Percentiles rank a stretch among this genome's conserved stretches.
These are phyloP conservation scores for Trissoscelio sp. DNA, from an alignment of 2,888 invertebrate genomes.

Conservation along the genomic window DNA sequence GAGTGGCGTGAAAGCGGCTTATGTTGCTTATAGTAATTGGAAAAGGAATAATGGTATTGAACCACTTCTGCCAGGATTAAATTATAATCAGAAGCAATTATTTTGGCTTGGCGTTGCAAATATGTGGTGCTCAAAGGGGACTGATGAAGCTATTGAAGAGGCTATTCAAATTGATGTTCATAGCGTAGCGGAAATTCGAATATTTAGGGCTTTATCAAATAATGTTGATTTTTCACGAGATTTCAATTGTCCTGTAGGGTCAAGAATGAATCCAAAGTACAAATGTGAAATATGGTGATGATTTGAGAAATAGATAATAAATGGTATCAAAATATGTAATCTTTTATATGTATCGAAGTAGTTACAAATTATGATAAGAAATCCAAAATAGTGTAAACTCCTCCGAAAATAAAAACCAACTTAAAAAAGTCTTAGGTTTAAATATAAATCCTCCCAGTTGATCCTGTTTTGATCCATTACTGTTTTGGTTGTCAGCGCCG, in stretches of 20 bases:
- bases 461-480: too few species aligned
- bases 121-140: constrained; percentile 86
- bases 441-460: too few species aligned
- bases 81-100: constrained; percentile 86
- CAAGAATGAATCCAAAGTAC: constrained; percentile 86
- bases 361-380: too few species aligned
- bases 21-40: constrained; percentile 92
- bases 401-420: too few species aligned
- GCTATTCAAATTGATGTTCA: not conserved
- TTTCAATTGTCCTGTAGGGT: constrained; percentile 84
- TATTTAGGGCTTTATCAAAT: constrained; percentile 81
- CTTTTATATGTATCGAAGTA: too few species aligned
- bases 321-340: too few species aligned
- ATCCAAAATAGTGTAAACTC: too few species aligned
- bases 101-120: constrained; percentile 82
- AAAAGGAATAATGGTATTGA: constrained; percentile 87
- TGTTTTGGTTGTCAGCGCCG: too few species aligned
- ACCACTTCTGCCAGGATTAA: constrained; percentile 88
- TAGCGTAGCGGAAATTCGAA: not conserved
- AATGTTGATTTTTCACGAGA: constrained; percentile 84
- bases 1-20: constrained; percentile 95
- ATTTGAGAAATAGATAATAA: too few species aligned
- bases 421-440: too few species aligned
- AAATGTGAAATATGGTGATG: too few species aligned
- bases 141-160: constrained; percentile 76